Conservation (phyloP, 2,888 invertebrate species). For the Cephus pulcher region DNA sequence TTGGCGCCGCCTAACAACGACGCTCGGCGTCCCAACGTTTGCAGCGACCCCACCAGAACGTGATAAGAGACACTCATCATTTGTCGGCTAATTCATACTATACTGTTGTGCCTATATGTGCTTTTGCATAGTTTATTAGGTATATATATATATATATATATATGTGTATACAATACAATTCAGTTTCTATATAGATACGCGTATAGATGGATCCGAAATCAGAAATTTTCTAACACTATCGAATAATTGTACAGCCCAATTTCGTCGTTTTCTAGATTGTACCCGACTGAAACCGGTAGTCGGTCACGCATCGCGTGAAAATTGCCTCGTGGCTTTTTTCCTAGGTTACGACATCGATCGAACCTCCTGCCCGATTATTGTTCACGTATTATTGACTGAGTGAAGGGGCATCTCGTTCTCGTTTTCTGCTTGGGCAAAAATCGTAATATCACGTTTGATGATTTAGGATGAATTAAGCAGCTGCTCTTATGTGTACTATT, state of each 20-base stretch:
- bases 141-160: background rate
- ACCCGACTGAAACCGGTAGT: background rate
- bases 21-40: slow-evolving; percentile 47
- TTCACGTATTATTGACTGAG: background rate
- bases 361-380: background rate
- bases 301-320: background rate
- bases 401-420: background rate
- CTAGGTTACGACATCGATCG: background rate
- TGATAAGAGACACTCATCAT: slow-evolving; percentile 30
- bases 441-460: background rate
- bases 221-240: background rate
- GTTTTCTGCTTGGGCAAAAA: background rate
- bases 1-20: slow-evolving; percentile 41
- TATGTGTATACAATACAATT: background rate
- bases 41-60: slow-evolving; percentile 31
- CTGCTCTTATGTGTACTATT: background rate
- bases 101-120: background rate
- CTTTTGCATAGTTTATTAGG: background rate
- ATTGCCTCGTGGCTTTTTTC: background rate
- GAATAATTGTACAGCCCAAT: background rate
- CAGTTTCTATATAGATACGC: background rate
- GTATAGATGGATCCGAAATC: background rate
- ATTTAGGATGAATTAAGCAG: background rate
- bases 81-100: slow-evolving; percentile 29
- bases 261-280: background rate